Conservation (phyloP, 2,888 invertebrate genomes). For the Erpobdella octoculata region DNA sequence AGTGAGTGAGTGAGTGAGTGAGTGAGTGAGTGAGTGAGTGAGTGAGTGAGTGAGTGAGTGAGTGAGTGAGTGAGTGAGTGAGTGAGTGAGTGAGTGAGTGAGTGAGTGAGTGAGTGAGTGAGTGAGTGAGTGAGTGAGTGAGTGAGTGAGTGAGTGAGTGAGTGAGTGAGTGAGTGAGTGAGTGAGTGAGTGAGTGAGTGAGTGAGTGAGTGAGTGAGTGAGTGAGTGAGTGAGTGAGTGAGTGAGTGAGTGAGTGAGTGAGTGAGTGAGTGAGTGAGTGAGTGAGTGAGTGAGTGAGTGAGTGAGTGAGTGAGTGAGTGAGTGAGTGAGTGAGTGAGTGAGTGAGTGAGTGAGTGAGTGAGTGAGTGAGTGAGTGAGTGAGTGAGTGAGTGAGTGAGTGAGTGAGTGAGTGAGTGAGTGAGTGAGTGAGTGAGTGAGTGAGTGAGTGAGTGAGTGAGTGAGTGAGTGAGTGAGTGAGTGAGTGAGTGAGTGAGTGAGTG, state of each 20-base stretch:
- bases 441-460: too few relatives aligned
- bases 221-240: constrained; percentile 2
- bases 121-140: background rate
- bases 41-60: too few relatives aligned
- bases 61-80: too few relatives aligned
- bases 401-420: too few relatives aligned
- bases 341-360: constrained; percentile 11
- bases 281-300: constrained; percentile 2
- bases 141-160: background rate
- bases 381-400: background rate
- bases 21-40: too few relatives aligned
- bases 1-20: constrained; percentile 31
- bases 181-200: constrained; percentile 2
- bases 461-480: too few relatives aligned
- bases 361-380: background rate
- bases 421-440: too few relatives aligned
- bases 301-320: constrained; percentile 2
- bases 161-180: background rate
- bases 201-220: constrained; percentile 2
- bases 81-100: background rate
- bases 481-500: too few relatives aligned
- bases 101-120: background rate
- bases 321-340: constrained; percentile 33
- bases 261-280: constrained; percentile 3
- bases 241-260: constrained; percentile 2